Percentiles rank a stretch among this genome's conserved stretches.
Evolutionary conservation across 2,888 invertebrate species (phyloP).

Genomic region (Syrphus vitripennis): DNA sequence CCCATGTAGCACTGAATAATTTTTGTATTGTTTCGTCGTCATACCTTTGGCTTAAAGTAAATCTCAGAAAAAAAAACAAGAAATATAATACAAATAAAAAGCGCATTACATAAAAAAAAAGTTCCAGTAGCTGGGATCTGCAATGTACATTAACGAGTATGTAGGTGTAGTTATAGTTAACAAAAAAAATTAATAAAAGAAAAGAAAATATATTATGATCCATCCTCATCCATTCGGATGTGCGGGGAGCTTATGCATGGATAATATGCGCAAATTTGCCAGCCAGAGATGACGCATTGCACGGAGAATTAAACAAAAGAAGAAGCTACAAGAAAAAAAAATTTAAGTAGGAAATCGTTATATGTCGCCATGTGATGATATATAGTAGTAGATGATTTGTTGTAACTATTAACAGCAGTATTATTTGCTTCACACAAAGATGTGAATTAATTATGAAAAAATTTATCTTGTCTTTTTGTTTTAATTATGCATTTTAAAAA

Average conservation of each 20-base stretch:
- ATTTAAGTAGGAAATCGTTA: slow-evolving; percentile 11
- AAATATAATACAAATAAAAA: slow-evolving; percentile 16
- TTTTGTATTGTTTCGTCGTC: slow-evolving; percentile 7
- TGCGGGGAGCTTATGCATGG: slow-evolving; percentile 60
- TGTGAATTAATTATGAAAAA: slow-evolving; percentile 41
- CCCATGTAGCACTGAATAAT: slow-evolving; percentile 53
- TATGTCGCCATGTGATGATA: slow-evolving; percentile 9
- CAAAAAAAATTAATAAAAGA: neutral
- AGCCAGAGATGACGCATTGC: slow-evolving; percentile 60
- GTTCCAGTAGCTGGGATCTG: neutral
- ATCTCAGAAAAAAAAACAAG: slow-evolving; percentile 16
- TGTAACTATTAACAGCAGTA: slow-evolving; percentile 16
- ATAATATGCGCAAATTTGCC: slow-evolving; percentile 64
- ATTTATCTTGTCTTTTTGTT: neutral
- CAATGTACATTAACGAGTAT: neutral
- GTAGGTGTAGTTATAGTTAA: neutral
- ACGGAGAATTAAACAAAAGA: slow-evolving; percentile 59
- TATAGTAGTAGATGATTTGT: slow-evolving; percentile 48
- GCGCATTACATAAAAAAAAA: slow-evolving; percentile 11
- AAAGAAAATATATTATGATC: slow-evolving; percentile 25
- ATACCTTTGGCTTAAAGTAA: slow-evolving; percentile 35
- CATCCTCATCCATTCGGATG: slow-evolving; percentile 47
- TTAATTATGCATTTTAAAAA: neutral
- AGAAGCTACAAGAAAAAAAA: slow-evolving; percentile 35
- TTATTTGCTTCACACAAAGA: slow-evolving; percentile 7